Conservation (phyloP, 2,888 invertebrate species). For the Drosophila cracens region DNA sequence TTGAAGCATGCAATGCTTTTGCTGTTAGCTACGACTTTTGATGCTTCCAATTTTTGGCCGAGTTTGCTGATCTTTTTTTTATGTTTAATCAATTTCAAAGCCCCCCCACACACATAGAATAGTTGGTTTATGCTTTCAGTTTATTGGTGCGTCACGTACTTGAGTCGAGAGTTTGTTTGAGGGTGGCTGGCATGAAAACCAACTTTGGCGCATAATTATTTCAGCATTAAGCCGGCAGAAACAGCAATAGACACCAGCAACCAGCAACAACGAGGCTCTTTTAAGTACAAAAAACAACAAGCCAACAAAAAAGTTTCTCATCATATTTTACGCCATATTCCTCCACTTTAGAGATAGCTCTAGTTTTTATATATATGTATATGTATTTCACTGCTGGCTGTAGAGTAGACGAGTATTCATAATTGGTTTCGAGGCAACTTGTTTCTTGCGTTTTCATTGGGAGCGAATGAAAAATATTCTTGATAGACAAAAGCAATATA, state of each 20-base stretch:
- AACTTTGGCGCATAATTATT: slow-evolving; percentile 67
- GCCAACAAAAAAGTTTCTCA: slow-evolving; percentile 57
- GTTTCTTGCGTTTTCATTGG: slow-evolving; percentile 52
- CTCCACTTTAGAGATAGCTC: slow-evolving; percentile 17
- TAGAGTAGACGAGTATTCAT: slow-evolving; percentile 38
- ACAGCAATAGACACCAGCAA: slow-evolving; percentile 21
- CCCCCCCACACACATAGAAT: slow-evolving; percentile 8
- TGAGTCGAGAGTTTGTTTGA: slow-evolving; percentile 37
- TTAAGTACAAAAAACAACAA: slow-evolving; percentile 42
- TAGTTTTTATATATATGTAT: slow-evolving; percentile 30
- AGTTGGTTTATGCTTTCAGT: slow-evolving; percentile 32
- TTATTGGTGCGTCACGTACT: slow-evolving; percentile 69
- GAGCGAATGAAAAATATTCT: slow-evolving; percentile 49
- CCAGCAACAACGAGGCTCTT: slow-evolving; percentile 23
- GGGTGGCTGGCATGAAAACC: slow-evolving; percentile 31
- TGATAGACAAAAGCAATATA: slow-evolving; percentile 55
- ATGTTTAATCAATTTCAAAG: slow-evolving; percentile 61
- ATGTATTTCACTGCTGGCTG: slow-evolving; percentile 21
- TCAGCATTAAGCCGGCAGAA: slow-evolving; percentile 51
- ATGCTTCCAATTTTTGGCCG: slow-evolving; percentile 38
- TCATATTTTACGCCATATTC: slow-evolving; percentile 50
- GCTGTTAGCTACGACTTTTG: slow-evolving; percentile 30
- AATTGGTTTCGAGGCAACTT: slow-evolving; percentile 63
- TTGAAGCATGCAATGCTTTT: slow-evolving; percentile 41
- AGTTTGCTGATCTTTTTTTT: slow-evolving; percentile 66